Percentiles rank a stretch among this genome's conserved stretches.
Evolutionary conservation across 2,113 vertebrate species (phyloP).

Genomic region (Rhineura floridana): DNA sequence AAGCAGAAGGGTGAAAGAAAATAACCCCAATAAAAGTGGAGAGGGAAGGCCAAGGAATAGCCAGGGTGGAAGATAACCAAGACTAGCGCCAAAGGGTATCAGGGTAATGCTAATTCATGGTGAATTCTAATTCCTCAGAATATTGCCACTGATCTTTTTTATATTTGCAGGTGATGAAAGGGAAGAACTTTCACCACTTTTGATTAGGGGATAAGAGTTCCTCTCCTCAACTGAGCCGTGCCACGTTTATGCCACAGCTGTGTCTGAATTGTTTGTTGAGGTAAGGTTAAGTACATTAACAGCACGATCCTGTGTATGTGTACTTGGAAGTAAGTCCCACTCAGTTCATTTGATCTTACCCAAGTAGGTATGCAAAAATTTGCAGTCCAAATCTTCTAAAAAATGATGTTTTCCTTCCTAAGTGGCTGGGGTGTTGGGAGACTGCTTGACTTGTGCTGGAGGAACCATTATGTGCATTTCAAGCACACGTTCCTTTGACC

Average conservation of each 20-base stretch:
- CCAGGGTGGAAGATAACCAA: background rate
- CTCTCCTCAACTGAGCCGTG: rapidly evolving
- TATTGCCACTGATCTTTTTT: slow-evolving; percentile 22
- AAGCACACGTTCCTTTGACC: background rate
- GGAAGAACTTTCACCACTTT: background rate
- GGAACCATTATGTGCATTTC: background rate
- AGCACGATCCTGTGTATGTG: background rate
- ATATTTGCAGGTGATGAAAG: slow-evolving; percentile 55
- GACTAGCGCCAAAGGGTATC: background rate
- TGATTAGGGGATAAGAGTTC: background rate
- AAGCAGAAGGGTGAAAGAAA: background rate
- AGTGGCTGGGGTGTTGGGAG: slow-evolving; percentile 39
- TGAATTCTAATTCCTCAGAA: background rate
- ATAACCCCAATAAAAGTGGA: background rate
- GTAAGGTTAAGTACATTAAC: slow-evolving; percentile 49
- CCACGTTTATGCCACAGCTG: background rate
- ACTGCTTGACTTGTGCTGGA: slow-evolving; percentile 20
- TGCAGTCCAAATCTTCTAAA: background rate
- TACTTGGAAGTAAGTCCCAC: background rate
- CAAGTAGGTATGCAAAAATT: background rate
- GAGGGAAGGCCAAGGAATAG: background rate
- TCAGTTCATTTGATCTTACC: background rate
- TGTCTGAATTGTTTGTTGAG: background rate
- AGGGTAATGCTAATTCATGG: background rate
- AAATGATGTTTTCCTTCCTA: slow-evolving; percentile 32